phyloP scores from a whole-genome alignment of 2,797 vertebrate species.

The Todus mexicanus region DNA sequence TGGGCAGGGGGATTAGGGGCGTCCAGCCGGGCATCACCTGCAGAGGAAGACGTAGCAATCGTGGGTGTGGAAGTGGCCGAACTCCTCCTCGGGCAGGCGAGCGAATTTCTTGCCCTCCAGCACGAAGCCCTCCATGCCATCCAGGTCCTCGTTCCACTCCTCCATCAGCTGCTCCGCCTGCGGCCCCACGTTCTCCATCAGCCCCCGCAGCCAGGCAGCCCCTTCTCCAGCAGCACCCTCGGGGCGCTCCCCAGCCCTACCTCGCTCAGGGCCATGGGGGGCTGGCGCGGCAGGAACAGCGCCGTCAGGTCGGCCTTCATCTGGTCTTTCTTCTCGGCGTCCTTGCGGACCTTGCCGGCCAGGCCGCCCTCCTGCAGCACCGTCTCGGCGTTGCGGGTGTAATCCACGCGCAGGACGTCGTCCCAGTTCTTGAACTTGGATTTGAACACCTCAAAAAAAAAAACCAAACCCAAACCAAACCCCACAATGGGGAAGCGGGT shows the following conservation, averaged over 20 bases:
- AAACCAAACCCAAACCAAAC: too few species aligned
- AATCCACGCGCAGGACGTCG: slow-evolving; percentile 93
- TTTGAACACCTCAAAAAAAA: slow-evolving; percentile 85
- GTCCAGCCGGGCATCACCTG: slow-evolving; percentile 73
- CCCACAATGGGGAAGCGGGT: too few species aligned
- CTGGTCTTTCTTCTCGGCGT: slow-evolving; percentile 89
- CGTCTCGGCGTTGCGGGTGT: slow-evolving; percentile 90
- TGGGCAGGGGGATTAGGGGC: background rate
- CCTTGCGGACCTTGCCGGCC: slow-evolving; percentile 92
- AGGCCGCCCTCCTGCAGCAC: slow-evolving; percentile 82
- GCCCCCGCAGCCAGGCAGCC: background rate
- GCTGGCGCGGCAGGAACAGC: slow-evolving; percentile 92
- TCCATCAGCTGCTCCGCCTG: slow-evolving; percentile 97
- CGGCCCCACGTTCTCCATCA: background rate
- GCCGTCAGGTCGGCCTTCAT: slow-evolving; percentile 97
- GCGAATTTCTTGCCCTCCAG: slow-evolving; percentile 97
- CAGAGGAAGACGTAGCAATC: slow-evolving; percentile 99
- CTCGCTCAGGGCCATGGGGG: slow-evolving; percentile 86
- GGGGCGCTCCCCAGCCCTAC: slow-evolving; percentile 16
- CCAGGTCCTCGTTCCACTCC: slow-evolving; percentile 97
- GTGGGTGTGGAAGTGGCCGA: slow-evolving; percentile 94
- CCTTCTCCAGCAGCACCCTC: background rate
- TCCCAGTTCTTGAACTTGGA: slow-evolving; percentile 99
- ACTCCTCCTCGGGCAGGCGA: slow-evolving; percentile 94
- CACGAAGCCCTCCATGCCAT: slow-evolving; percentile 98